These are phyloP conservation scores for Himantopus leucocephalus DNA, from an alignment of 2,113 vertebrate species.

Conservation along the genomic window DNA sequence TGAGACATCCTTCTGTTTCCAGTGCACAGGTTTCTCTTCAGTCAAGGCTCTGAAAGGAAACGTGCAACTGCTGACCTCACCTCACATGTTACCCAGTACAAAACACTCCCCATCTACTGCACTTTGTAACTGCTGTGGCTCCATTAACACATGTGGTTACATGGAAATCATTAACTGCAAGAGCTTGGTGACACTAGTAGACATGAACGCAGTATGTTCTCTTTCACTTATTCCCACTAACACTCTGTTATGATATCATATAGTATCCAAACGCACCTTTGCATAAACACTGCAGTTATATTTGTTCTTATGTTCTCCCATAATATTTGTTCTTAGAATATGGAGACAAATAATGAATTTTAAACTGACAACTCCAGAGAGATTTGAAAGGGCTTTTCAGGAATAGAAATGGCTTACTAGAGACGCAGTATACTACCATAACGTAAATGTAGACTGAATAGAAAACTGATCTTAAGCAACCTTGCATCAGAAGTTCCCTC, in stretches of 20 bases:
- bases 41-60: background rate
- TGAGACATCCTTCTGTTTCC: background rate
- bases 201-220: accelerated
- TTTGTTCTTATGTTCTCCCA: background rate
- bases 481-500: background rate
- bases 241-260: background rate
- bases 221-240: background rate
- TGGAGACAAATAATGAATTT: background rate
- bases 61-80: background rate
- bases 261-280: background rate
- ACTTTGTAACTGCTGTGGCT: background rate
- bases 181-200: background rate
- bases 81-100: background rate
- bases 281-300: background rate
- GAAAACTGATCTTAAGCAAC: background rate
- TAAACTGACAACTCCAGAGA: background rate
- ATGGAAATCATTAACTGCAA: background rate
- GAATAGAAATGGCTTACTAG: background rate
- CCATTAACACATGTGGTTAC: background rate
- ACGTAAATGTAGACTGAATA: background rate
- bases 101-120: accelerated
- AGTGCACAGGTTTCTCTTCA: background rate
- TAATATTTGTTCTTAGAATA: background rate
- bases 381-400: background rate
- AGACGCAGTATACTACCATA: background rate